Conservation (phyloP, 2,113 vertebrate genomes). For the Morone chrysops region DNA sequence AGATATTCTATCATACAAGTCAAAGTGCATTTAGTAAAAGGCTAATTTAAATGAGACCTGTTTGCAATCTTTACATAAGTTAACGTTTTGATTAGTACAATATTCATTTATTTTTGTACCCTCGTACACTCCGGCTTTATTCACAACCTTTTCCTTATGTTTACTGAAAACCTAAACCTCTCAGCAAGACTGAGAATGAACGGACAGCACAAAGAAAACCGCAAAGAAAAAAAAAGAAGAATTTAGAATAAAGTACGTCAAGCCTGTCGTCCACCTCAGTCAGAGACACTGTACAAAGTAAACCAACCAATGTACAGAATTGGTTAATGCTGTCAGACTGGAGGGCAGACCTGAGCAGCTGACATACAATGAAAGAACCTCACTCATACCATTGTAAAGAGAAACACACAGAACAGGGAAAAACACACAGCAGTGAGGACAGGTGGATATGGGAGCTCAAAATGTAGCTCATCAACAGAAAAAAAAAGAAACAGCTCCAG, state of each 20-base stretch:
- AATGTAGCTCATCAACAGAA: constrained; percentile 9
- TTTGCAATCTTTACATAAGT: constrained; percentile 89
- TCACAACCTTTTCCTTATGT: constrained; percentile 45
- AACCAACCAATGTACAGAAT: constrained; percentile 48
- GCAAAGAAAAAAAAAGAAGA: constrained; percentile 22
- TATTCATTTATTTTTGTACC: constrained; percentile 55
- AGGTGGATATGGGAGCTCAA: constrained; percentile 1
- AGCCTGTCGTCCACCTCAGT: not conserved
- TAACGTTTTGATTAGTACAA: constrained; percentile 74
- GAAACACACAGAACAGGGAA: not conserved
- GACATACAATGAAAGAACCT: constrained; percentile 31
- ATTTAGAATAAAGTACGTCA: constrained; percentile 16
- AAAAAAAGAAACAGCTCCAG: constrained; percentile 7
- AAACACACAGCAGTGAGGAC: not conserved
- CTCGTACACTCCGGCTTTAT: constrained; percentile 35
- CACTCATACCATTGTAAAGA: not conserved
- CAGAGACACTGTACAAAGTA: constrained; percentile 48
- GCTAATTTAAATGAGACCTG: constrained; percentile 88
- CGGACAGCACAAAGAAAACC: constrained; percentile 34
- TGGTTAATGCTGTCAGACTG: constrained; percentile 42
- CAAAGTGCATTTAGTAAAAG: constrained; percentile 97
- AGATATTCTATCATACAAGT: constrained; percentile 84
- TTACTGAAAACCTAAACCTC: constrained; percentile 39
- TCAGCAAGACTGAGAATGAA: constrained; percentile 46
- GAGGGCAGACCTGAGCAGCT: constrained; percentile 51